Base-by-base conservation (phyloP, 2,888 invertebrate species). In the Polymixis lichenea region DNA sequence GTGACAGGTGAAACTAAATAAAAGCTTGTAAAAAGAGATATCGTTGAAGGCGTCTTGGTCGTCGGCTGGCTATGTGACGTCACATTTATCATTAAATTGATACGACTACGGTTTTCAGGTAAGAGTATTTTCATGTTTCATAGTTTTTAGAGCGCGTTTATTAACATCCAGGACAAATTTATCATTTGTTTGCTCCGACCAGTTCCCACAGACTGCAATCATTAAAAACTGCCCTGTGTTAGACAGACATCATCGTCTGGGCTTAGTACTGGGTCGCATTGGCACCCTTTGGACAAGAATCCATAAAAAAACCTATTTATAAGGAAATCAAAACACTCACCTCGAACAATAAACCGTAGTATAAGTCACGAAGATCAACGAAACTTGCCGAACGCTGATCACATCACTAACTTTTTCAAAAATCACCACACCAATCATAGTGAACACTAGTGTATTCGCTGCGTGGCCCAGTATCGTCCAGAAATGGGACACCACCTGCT, bases 401-500 rank as follows among this genome's bases (percentile, higher is more conserved):
- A 97, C 94, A 69, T 95, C 92, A 60, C 94, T 94, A 25, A 96
- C 92, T 79, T 93, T 97, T 85, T 97, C 97, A 62, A 97, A 96
- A 43, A 97, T 97, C 55, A 97, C 97, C 22, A 97, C 97, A 0
- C 97, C 97, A 0, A 97, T 97, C 89, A 97, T 96, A 1, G 97
- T 96, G 80, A 97, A 97, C 58, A 97, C 95, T 19, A 97, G 89
- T 0, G 97, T 97, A 85, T 97, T 97, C 8, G 94, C 93, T 11
- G 91, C 88, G 77, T 95, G 93, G 0, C 93, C 91, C 74, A 95
- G 46, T 62, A 96, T 94, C 28, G 80, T 86, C 96, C 96, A 96
- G 77, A 95, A 95, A 32, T 93, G 87, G 0, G 93, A 81, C 60
- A 95, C 89, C 0, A 94, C 89, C 53, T 91, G 92, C 71, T 96